Conservation (phyloP, 2,888 invertebrate genomes). For the Sarcophaga rosellei region DNA sequence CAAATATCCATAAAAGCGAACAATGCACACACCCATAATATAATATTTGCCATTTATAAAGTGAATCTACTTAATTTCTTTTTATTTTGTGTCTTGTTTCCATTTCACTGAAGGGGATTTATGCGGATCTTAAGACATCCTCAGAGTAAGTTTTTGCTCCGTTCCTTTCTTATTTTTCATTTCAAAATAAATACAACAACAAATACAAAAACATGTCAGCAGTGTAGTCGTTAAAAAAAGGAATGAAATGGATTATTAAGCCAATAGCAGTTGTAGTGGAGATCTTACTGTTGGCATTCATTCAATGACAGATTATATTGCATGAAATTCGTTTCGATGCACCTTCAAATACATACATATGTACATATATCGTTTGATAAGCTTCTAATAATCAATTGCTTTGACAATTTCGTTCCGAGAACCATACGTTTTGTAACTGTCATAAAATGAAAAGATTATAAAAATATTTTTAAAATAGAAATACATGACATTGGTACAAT, state of each 20-base stretch:
- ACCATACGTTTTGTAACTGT: too few species aligned
- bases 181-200: background rate
- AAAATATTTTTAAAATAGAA: too few species aligned
- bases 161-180: background rate
- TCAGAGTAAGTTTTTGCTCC: background rate
- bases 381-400: too few species aligned
- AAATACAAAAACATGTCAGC: constrained; percentile 4
- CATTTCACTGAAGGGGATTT: constrained; percentile 37
- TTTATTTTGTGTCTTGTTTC: background rate
- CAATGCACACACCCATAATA: background rate
- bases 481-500: too few species aligned
- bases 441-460: too few species aligned
- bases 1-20: background rate
- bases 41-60: constrained; percentile 9
- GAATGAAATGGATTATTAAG: constrained; percentile 76
- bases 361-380: background rate
- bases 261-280: constrained; percentile 73
- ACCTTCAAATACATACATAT: constrained; percentile 10
- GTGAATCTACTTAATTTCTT: background rate
- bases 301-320: background rate
- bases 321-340: background rate
- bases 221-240: constrained; percentile 73
- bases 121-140: constrained; percentile 8
- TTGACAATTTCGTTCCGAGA: too few species aligned
- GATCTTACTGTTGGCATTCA: constrained; percentile 5